Conservation (phyloP, 2,113 vertebrate species). For the Orthonyx spaldingii region DNA sequence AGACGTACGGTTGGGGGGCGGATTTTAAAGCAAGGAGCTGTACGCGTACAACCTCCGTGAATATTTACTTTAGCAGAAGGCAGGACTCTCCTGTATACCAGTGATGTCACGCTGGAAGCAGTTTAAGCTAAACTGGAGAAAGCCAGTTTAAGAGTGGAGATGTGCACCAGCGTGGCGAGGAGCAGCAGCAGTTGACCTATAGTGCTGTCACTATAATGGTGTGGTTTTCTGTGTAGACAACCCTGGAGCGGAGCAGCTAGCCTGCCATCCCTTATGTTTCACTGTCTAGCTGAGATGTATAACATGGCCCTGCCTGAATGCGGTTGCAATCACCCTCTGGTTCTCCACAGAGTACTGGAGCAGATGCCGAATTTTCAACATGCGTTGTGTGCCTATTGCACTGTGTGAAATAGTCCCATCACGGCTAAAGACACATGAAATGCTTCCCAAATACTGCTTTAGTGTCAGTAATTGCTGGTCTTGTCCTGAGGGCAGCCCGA, state of each 20-base stretch:
- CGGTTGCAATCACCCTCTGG: background rate
- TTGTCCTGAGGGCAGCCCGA: background rate
- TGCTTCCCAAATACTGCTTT: background rate
- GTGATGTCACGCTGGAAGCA: background rate
- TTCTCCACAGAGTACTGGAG: background rate
- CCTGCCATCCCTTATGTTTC: slow-evolving; percentile 53
- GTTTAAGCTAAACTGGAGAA: slow-evolving; percentile 16
- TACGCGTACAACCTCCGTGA: background rate
- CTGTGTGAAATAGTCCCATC: background rate
- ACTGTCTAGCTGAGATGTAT: slow-evolving; percentile 53
- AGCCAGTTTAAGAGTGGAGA: background rate
- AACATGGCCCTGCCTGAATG: slow-evolving; percentile 11
- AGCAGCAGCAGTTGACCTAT: slow-evolving; percentile 47
- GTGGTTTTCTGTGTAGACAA: slow-evolving; percentile 49
- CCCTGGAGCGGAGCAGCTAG: slow-evolving; percentile 8
- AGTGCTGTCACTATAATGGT: slow-evolving; percentile 57
- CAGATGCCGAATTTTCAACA: background rate
- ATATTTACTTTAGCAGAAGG: slow-evolving; percentile 29
- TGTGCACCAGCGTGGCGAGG: background rate
- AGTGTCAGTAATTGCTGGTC: background rate
- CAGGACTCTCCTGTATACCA: background rate
- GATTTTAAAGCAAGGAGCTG: slow-evolving; percentile 31
- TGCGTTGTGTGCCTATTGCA: background rate
- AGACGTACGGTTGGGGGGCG: background rate
- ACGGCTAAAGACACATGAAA: background rate